Base-by-base conservation (phyloP, 2,888 invertebrate species). In the Sinotaia quadrata region DNA sequence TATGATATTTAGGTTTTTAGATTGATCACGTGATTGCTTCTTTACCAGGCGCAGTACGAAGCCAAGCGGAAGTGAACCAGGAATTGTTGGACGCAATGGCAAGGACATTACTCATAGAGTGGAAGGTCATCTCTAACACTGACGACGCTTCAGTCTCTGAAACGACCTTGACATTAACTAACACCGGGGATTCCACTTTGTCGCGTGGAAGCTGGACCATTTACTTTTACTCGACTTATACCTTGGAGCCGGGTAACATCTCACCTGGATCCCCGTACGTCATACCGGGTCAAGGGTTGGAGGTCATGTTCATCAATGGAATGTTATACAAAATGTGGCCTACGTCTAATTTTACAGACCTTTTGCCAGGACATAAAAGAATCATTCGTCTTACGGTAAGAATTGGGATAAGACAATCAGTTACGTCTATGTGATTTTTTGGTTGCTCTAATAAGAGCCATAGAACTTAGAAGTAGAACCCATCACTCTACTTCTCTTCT, bases 181-280 rank as follows among this genome's bases (percentile, higher is more conserved):
- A 75, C 51, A 44, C 8, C 0, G 76, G 75, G 2, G 34, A 34
- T 12, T 24, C 37, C 7, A 36, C 68, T 4, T 61, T 83, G 1
- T 31, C 24, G 2, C 31, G 69, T 8, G 82, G 78, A 7, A 68
- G 71, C n/a, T 84, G 83, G 84, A 68, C 68, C 36, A 72, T 84
- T 15, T 80, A 80, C 61, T 77, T 81, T 34, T 75, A 77, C 67
- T 73, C 74, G 60, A 70, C 74, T 29, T 72, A 57, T 36, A 52
- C 62, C 21, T 41, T 74, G 36, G 71, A 72, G 41, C 72, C 72
- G 1, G 69, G 68, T 10, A 37, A 65, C 8, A 41, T 74, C 15
- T 34, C 29, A 18, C 47, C 36, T 1, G 72, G 72, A 15, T 44
- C 56, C 3, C 37, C 59, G 12, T 72, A 62, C 27, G 62, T 57